These are phyloP conservation scores for Nasonia longicornis DNA, from an alignment of 1,140 invertebrate species.

Conservation along the genomic window DNA sequence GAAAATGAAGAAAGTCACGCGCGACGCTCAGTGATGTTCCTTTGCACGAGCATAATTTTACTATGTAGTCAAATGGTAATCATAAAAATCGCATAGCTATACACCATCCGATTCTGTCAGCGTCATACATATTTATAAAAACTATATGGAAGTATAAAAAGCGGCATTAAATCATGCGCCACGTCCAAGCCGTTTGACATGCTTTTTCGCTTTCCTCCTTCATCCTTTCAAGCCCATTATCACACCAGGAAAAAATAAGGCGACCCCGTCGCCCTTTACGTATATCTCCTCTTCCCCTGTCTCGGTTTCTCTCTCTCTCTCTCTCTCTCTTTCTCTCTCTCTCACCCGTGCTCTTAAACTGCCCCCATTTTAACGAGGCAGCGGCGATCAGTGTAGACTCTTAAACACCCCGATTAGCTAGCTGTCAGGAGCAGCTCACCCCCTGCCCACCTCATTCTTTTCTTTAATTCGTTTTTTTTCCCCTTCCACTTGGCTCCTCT, in stretches of 20 bases:
- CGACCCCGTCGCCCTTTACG: conserved; percentile 42
- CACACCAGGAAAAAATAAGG: conserved; percentile 59
- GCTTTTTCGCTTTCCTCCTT: conserved; percentile 49
- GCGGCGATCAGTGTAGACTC: conserved; percentile 69
- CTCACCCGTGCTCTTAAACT: conserved; percentile 45
- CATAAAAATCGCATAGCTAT: too few species aligned
- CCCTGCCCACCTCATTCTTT: conserved; percentile 67
- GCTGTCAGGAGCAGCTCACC: conserved; percentile 69
- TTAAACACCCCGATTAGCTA: conserved; percentile 70
- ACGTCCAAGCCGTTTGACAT: conserved; percentile 28
- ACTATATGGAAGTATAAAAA: background rate
- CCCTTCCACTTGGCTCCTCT: conserved; percentile 37
- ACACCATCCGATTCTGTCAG: background rate
- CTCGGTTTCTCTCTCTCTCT: conserved; percentile 12
- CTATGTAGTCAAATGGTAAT: too few species aligned
- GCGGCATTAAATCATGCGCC: conserved; percentile 53
- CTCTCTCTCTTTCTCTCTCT: background rate
- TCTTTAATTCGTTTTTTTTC: conserved; percentile 67
- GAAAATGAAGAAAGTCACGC: background rate
- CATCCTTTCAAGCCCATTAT: conserved; percentile 58
- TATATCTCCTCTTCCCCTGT: conserved; percentile 47
- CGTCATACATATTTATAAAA: background rate
- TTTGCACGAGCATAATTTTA: too few species aligned
- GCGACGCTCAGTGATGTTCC: background rate
- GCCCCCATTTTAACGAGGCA: conserved; percentile 67